Conservation (phyloP, 2,888 invertebrate genomes). For the Augochlorella aurata region DNA sequence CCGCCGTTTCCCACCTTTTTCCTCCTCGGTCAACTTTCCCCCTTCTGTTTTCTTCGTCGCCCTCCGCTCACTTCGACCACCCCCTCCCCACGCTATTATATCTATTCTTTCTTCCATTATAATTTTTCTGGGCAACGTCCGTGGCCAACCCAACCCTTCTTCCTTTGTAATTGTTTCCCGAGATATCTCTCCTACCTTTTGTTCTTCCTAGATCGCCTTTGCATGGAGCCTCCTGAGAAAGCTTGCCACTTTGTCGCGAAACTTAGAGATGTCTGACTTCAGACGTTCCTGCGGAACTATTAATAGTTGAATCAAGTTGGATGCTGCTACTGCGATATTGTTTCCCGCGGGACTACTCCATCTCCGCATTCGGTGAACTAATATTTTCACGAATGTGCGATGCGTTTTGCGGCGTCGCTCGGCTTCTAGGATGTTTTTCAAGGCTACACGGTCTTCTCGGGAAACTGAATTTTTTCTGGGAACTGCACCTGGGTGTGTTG, state of each 20-base stretch:
- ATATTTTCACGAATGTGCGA: neutral
- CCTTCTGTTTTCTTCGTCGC: neutral
- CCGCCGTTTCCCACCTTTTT: neutral
- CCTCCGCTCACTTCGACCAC: conserved; percentile 19
- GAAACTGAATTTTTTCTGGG: no score
- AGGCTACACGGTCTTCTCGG: no score
- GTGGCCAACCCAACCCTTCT: conserved; percentile 23
- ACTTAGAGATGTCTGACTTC: neutral
- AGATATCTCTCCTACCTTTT: conserved; percentile 51
- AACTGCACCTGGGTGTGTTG: no score
- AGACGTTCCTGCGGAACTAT: neutral
- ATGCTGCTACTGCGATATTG: neutral
- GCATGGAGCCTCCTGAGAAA: neutral
- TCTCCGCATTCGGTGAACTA: neutral
- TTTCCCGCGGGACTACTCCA: neutral
- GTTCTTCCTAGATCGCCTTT: conserved; percentile 42
- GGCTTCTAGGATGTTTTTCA: no score
- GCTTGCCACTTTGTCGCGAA: conserved; percentile 5
- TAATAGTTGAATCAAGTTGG: neutral
- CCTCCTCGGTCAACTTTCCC: neutral
- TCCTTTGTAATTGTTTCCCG: conserved; percentile 63
- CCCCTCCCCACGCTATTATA: conserved; percentile 60
- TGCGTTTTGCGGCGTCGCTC: neutral
- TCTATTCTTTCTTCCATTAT: conserved; percentile 69
- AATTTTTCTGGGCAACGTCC: conserved; percentile 64